These are phyloP conservation scores for Druceiella hillmani DNA, from an alignment of 2,888 invertebrate species.

Conservation along the genomic window DNA sequence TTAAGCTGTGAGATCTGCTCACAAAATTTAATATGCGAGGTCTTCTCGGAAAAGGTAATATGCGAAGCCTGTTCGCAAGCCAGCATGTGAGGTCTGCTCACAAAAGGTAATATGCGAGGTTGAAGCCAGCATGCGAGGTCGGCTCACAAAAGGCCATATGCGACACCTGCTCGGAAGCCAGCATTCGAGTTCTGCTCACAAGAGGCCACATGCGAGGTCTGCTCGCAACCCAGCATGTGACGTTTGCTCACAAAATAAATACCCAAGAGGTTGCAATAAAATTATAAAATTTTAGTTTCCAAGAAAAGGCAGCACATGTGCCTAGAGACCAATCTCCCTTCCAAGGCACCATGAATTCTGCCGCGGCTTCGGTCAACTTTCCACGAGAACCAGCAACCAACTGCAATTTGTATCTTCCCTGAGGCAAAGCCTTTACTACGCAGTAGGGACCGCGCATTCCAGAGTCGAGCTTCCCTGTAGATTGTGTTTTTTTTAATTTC, in stretches of 20 bases:
- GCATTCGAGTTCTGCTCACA: too few relatives aligned
- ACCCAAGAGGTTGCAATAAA: too few relatives aligned
- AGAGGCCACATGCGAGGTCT: too few relatives aligned
- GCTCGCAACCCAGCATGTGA: too few relatives aligned
- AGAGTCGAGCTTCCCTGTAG: slow-evolving; percentile 13
- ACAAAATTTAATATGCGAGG: neutral
- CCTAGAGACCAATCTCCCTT: slow-evolving; percentile 13
- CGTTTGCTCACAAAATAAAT: too few relatives aligned
- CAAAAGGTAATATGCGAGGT: too few relatives aligned
- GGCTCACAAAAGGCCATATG: neutral
- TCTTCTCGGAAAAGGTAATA: neutral
- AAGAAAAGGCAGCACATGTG: neutral
- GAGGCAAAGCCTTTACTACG: slow-evolving; percentile 13
- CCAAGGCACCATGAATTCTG: slow-evolving; percentile 15
- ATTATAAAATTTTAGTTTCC: too few relatives aligned
- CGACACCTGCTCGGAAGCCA: too few relatives aligned
- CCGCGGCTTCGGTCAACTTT: slow-evolving; percentile 15
- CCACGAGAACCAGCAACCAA: slow-evolving; percentile 16
- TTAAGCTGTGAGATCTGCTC: too few relatives aligned
- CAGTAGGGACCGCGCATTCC: slow-evolving; percentile 20
- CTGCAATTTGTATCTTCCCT: slow-evolving; percentile 14
- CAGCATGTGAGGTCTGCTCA: slow-evolving; percentile 3
- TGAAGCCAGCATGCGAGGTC: slow-evolving; percentile 1
- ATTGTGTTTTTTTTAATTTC: slow-evolving; percentile 11
- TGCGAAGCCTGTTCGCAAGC: too few relatives aligned